These are phyloP conservation scores for Leucophenga maculata DNA, from an alignment of 2,888 invertebrate species.

Conservation along the genomic window DNA sequence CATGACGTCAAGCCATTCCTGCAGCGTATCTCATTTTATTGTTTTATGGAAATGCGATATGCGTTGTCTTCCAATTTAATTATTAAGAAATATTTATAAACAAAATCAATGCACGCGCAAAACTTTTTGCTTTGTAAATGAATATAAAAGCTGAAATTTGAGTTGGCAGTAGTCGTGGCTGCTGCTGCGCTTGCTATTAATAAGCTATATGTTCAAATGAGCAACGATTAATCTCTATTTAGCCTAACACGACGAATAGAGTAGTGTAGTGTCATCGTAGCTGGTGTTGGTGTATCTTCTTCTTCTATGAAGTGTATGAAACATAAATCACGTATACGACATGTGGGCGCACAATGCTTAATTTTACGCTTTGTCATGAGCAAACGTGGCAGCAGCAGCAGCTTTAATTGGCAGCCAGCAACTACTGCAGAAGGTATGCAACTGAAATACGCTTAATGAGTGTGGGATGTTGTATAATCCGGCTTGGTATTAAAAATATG, in stretches of 20 bases:
- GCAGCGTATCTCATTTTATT: too few relatives aligned
- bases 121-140: too few relatives aligned
- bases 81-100: neutral
- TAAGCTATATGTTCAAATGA: neutral
- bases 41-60: too few relatives aligned
- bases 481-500: too few relatives aligned
- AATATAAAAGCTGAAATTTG: neutral
- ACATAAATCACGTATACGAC: constrained; percentile 11
- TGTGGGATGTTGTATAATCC: too few relatives aligned
- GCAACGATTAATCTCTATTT: constrained; percentile 8
- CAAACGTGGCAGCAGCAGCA: neutral
- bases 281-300: neutral
- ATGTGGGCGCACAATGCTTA: constrained; percentile 1
- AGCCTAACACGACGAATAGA: neutral
- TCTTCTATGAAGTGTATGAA: neutral
- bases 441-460: too few relatives aligned
- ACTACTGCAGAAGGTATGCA: too few relatives aligned
- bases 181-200: neutral
- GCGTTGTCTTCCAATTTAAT: neutral
- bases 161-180: neutral
- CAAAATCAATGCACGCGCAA: too few relatives aligned
- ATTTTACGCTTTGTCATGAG: constrained; percentile 3
- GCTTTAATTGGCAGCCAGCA: neutral
- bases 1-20: too few relatives aligned
- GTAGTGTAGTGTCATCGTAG: neutral